phyloP scores from a whole-genome alignment of 2,797 vertebrate genomes.

The Rhinophrynus dorsalis region DNA sequence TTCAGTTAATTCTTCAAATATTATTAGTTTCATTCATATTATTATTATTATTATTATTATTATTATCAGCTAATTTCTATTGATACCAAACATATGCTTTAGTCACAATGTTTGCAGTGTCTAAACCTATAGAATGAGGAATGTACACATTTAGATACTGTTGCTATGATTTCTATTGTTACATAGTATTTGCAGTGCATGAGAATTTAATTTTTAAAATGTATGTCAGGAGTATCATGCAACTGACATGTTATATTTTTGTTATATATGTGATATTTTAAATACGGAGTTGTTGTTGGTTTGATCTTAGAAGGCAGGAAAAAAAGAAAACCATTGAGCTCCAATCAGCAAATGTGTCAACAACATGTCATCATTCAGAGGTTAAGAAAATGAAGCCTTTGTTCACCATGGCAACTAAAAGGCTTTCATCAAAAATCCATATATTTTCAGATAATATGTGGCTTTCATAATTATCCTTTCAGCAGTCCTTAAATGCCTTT shows the following conservation, averaged over 20 bases:
- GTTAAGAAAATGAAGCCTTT: slow-evolving; percentile 51
- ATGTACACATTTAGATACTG: too few species aligned
- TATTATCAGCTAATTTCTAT: too few species aligned
- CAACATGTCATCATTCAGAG: slow-evolving; percentile 49
- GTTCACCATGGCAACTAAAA: slow-evolving; percentile 51
- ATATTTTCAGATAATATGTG: slow-evolving; percentile 50
- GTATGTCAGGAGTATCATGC: slow-evolving; percentile 28
- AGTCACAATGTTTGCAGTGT: too few species aligned
- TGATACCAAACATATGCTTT: too few species aligned
- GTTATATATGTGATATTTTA: slow-evolving; percentile 48
- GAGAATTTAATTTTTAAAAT: slow-evolving; percentile 6
- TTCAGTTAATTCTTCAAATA: too few species aligned
- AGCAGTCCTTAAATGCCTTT: slow-evolving; percentile 50
- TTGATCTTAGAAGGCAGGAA: slow-evolving; percentile 43
- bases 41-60: too few species aligned
- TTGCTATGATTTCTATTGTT: too few species aligned
- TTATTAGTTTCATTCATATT: too few species aligned
- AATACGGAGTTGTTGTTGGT: slow-evolving; percentile 50
- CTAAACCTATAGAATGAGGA: too few species aligned
- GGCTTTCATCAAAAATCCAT: slow-evolving; percentile 51
- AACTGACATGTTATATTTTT: slow-evolving; percentile 37
- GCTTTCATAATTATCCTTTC: slow-evolving; percentile 51
- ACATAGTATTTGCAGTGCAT: too few species aligned
- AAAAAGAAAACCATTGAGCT: slow-evolving; percentile 45
- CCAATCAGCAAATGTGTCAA: slow-evolving; percentile 50